phyloP scores from a whole-genome alignment of 1,140 invertebrate species.

The Aphidius gifuensis region DNA sequence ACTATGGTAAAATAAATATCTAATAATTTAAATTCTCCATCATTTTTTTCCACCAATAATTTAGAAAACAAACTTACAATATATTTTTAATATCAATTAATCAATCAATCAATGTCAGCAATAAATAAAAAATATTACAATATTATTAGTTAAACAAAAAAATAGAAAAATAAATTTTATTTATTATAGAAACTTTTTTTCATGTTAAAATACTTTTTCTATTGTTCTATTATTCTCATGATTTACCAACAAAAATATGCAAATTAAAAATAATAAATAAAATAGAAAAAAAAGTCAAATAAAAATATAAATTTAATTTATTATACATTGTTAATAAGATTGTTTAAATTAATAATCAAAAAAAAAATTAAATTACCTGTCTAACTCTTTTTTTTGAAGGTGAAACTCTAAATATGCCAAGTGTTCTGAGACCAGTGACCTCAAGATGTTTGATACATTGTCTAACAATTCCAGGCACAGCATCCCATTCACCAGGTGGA shows the following conservation, averaged over 20 bases:
- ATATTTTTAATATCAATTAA: conserved; percentile 9
- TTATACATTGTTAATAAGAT: too few relatives aligned
- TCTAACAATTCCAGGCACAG: conserved; percentile 70
- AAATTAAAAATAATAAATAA: too few relatives aligned
- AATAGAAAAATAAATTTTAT: neutral
- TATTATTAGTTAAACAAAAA: neutral
- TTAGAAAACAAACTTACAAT: neutral
- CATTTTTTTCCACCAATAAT: neutral
- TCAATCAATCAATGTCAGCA: neutral
- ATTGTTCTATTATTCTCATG: too few relatives aligned
- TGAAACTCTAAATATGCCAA: conserved; percentile 87
- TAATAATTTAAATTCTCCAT: conserved; percentile 6
- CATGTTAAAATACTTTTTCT: too few relatives aligned
- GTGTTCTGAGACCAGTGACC: conserved; percentile 72
- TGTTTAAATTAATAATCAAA: conserved; percentile 4
- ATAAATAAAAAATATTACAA: too few relatives aligned
- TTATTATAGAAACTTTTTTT: too few relatives aligned
- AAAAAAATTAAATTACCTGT: conserved; percentile 63
- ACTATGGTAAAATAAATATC: conserved; percentile 56
- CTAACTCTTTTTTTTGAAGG: conserved; percentile 86
- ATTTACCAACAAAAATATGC: too few relatives aligned
- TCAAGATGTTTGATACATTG: conserved; percentile 80
- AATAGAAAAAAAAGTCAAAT: neutral
- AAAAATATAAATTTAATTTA: neutral
- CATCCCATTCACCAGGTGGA: conserved; percentile 50